Percentiles rank a stretch among this genome's conserved stretches.
phyloP scores from a whole-genome alignment of 2,888 invertebrate genomes.

The Zygothrica quintamaculata region DNA sequence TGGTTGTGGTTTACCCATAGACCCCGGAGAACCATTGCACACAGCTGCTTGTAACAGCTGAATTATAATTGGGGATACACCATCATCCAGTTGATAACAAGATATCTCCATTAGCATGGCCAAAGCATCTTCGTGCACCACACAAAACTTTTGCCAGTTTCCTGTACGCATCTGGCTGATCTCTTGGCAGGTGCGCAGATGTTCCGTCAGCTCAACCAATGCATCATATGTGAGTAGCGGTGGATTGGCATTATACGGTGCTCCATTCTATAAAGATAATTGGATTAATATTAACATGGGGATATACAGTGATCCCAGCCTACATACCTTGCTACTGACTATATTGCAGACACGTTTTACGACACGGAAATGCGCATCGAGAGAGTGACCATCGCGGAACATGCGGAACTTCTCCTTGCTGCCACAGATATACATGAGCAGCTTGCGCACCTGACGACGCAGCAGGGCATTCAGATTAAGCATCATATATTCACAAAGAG shows the following conservation, averaged over 20 bases:
- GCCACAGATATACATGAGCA: conserved; percentile 96
- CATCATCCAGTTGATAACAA: conserved; percentile 92
- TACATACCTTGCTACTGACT: conserved; percentile 80
- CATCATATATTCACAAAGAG: conserved; percentile 98
- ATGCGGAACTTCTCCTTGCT: conserved; percentile 98
- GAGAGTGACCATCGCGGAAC: conserved; percentile 95
- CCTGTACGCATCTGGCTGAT: conserved; percentile 95
- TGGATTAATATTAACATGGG: too few species aligned
- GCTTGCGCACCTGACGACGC: conserved; percentile 95
- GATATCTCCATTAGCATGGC: conserved; percentile 93
- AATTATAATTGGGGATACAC: conserved; percentile 95
- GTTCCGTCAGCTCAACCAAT: conserved; percentile 97
- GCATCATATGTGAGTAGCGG: conserved; percentile 92
- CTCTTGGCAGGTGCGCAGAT: conserved; percentile 96
- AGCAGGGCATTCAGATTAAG: conserved; percentile 89
- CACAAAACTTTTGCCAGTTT: conserved; percentile 97
- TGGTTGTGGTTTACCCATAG: conserved; percentile 56
- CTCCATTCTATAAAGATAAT: conserved; percentile 55
- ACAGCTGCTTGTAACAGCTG: conserved; percentile 95
- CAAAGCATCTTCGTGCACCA: conserved; percentile 89
- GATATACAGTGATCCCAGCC: too few species aligned
- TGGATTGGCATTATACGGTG: conserved; percentile 74
- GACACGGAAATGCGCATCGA: conserved; percentile 94
- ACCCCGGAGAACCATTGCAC: too few species aligned
- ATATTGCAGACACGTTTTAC: conserved; percentile 85